phyloP scores from a whole-genome alignment of 2,113 vertebrate genomes.

The Anolis carolinensis region DNA sequence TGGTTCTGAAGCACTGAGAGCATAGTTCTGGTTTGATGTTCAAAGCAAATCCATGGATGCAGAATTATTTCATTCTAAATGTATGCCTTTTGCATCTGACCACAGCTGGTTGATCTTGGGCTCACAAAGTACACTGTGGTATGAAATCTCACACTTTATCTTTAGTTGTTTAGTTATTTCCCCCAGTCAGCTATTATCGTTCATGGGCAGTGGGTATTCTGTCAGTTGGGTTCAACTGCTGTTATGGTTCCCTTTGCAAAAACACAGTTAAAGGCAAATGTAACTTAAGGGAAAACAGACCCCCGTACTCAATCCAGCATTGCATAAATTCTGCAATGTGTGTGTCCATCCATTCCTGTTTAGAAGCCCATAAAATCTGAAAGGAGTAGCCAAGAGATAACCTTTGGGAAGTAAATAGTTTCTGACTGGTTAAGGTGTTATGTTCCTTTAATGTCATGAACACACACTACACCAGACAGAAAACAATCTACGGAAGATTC shows the following conservation, averaged over 20 bases:
- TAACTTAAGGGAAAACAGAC: neutral
- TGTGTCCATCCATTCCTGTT: neutral
- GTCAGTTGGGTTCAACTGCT: slow-evolving; percentile 43
- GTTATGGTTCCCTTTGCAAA: slow-evolving; percentile 24
- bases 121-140: neutral
- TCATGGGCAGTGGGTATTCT: slow-evolving; percentile 13
- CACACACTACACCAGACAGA: accelerated
- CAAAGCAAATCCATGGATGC: neutral
- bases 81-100: neutral
- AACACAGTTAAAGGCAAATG: neutral
- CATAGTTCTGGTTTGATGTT: neutral
- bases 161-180: neutral
- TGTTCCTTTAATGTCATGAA: neutral
- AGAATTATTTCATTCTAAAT: neutral
- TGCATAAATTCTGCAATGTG: neutral
- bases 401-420: neutral
- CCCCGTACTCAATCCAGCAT: neutral
- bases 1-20: neutral
- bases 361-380: neutral
- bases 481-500: slow-evolving; percentile 18
- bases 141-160: neutral
- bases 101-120: neutral
- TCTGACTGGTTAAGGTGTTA: neutral
- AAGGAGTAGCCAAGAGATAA: slow-evolving; percentile 10
- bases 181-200: neutral